Evolutionary conservation across 2,888 invertebrate species (phyloP).

Genomic region (Tenthredo amoena): DNA sequence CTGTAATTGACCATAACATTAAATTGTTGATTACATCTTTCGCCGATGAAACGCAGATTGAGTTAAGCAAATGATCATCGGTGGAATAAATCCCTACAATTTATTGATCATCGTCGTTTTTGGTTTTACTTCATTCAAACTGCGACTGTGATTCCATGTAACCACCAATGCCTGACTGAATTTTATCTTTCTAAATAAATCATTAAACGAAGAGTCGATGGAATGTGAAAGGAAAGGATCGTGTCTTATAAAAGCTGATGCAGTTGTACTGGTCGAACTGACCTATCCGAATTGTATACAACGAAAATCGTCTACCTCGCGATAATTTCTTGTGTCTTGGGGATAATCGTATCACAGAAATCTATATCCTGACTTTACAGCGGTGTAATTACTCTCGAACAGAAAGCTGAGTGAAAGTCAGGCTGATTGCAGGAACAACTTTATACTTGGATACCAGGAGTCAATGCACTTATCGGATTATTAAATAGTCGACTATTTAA

Average conservation of each 20-base stretch:
- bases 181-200: neutral
- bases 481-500: neutral
- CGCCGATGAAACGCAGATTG: neutral
- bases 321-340: neutral
- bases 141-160: too few relatives aligned
- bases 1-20: neutral
- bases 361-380: neutral
- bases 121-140: neutral
- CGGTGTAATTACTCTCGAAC: constrained; percentile 29
- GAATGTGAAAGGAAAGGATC: neutral
- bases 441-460: neutral
- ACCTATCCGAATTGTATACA: neutral
- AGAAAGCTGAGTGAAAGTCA: constrained; percentile 50
- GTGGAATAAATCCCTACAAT: neutral
- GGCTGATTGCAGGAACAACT: constrained; percentile 14
- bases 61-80: neutral
- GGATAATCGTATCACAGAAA: constrained; percentile 2
- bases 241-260: neutral
- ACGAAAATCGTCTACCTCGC: neutral
- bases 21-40: neutral
- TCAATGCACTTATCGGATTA: neutral
- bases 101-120: neutral
- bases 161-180: neutral
- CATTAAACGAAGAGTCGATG: neutral
- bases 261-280: neutral